These are phyloP conservation scores for Morelia viridis DNA, from an alignment of 2,797 vertebrate genomes.

Conservation along the genomic window DNA sequence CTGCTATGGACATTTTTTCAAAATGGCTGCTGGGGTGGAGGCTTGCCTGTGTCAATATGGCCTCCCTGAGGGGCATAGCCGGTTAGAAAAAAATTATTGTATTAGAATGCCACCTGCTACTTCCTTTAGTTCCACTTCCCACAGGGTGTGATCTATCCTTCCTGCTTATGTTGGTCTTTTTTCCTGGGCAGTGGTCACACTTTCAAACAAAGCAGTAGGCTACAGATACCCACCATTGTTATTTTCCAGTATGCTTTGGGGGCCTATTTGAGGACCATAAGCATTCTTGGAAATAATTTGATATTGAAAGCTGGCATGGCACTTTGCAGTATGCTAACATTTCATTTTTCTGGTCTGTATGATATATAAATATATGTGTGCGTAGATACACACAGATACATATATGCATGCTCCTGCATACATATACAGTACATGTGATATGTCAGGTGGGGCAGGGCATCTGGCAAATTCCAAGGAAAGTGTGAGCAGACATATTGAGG, in stretches of 20 bases:
- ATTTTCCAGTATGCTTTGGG: neutral
- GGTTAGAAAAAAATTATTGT: neutral
- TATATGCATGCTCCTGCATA: neutral
- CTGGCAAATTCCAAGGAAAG: neutral
- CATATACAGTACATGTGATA: neutral
- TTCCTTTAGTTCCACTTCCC: neutral
- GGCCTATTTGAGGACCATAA: neutral
- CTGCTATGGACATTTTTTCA: neutral
- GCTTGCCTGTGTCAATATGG: neutral
- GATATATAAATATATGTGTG: neutral
- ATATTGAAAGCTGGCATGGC: neutral
- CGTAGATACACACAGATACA: neutral
- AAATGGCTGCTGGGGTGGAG: neutral
- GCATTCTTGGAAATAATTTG: neutral
- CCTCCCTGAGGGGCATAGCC: neutral
- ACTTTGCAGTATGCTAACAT: neutral
- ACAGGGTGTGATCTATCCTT: neutral
- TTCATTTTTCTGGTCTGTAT: neutral
- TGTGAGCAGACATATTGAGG: neutral
- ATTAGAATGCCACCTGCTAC: neutral
- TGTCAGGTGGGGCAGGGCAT: neutral
- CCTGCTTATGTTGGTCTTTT: neutral
- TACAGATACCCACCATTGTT: neutral
- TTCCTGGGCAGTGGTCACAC: neutral
- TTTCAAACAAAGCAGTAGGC: neutral